Evolutionary conservation across 2,797 vertebrate genomes (phyloP).

Genomic region (Malurus splendens): DNA sequence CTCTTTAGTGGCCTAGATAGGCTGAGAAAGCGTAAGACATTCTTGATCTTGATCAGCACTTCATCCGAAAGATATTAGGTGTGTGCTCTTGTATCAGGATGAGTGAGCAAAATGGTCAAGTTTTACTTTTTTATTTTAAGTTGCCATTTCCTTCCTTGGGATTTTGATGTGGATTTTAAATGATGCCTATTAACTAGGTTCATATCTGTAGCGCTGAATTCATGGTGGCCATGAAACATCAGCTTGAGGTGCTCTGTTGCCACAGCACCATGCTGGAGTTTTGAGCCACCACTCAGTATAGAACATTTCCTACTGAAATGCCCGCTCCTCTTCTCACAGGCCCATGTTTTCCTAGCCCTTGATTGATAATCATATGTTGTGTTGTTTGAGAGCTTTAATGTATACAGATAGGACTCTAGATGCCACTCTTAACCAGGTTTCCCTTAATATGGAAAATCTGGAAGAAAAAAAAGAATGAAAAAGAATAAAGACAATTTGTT

Average conservation of each 20-base stretch:
- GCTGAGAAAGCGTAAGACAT: not conserved
- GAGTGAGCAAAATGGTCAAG: not conserved
- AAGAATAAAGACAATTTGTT: slow-evolving; percentile 52
- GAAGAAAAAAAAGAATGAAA: not conserved
- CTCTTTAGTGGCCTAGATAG: not conserved
- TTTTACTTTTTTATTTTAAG: not conserved
- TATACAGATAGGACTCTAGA: not conserved
- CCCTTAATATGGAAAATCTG: slow-evolving; percentile 11
- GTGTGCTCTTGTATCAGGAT: not conserved
- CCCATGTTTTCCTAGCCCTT: accelerated
- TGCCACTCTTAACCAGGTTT: not conserved
- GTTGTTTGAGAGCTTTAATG: not conserved
- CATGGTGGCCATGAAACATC: accelerated
- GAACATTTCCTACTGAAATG: not conserved
- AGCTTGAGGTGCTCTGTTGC: not conserved
- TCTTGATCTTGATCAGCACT: not conserved
- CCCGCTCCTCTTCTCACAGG: not conserved
- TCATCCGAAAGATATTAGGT: not conserved
- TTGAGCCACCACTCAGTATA: accelerated
- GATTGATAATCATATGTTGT: not conserved
- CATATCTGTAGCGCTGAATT: not conserved
- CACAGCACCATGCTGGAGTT: not conserved
- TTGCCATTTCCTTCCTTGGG: not conserved
- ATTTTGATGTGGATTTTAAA: not conserved
- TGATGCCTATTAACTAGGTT: not conserved